A percentile compares a stretch with the other conserved stretches of the same genome.
These are phyloP conservation scores for Poecilia gillii DNA, from an alignment of 2,797 vertebrate species.

Conservation along the genomic window DNA sequence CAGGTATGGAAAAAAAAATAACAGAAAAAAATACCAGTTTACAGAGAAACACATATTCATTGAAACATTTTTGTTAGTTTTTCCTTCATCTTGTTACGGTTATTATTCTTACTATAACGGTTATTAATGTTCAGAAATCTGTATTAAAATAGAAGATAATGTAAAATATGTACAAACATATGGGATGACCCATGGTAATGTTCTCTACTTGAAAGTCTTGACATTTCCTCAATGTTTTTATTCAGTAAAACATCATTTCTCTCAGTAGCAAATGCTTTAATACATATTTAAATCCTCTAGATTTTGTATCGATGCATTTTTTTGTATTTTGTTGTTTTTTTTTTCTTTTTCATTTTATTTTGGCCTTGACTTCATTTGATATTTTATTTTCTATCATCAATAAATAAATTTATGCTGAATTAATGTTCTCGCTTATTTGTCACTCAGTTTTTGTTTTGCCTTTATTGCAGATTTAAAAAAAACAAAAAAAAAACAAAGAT, in stretches of 20 bases:
- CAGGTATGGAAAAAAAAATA: conserved; percentile 55
- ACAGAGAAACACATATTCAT: conserved; percentile 79
- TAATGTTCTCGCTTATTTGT: conserved; percentile 47
- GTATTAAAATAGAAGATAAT: conserved; percentile 82
- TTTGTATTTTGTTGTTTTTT: conserved; percentile 73
- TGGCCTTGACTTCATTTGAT: conserved; percentile 79
- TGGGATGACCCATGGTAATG: conserved; percentile 79
- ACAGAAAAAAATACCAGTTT: conserved; percentile 72
- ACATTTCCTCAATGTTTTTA: conserved; percentile 83
- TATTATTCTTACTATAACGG: conserved; percentile 74
- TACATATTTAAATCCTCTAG: conserved; percentile 69
- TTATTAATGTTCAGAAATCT: conserved; percentile 81
- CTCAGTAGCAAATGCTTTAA: conserved; percentile 84
- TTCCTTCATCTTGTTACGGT: conserved; percentile 75
- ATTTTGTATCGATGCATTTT: conserved; percentile 84
- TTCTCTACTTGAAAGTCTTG: conserved; percentile 85
- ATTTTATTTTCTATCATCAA: conserved; percentile 85
- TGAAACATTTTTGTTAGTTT: conserved; percentile 76
- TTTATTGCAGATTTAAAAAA: neutral
- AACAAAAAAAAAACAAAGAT: too few species aligned
- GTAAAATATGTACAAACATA: conserved; percentile 85
- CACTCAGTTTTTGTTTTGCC: too few species aligned
- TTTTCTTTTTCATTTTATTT: conserved; percentile 81
- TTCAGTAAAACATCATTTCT: conserved; percentile 78
- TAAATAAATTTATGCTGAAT: conserved; percentile 83